Evolutionary conservation across 2,888 invertebrate genomes (phyloP), one percentile per base, ranked within the genome.

Genomic region (Ophion costatus): DNA sequence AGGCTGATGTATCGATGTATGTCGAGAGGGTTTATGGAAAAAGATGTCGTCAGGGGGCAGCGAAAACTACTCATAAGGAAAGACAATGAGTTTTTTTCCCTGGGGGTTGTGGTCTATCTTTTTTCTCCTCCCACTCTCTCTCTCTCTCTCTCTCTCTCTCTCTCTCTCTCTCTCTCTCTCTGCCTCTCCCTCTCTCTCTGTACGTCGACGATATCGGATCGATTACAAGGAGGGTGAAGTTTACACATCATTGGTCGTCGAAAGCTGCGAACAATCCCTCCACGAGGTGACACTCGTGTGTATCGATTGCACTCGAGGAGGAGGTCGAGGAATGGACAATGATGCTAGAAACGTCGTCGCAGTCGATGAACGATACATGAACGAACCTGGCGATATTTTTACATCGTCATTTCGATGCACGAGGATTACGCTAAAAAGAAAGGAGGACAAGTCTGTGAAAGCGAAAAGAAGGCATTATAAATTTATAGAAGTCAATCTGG

Each of bases 231-330:
- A 75, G 74, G 33, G 22, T 66, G 64, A 11, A 61, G 42, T 24
- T 59, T 20, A 75, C 51, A 63, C 74, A 33, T 75, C 74, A 69
- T 75, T 63, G 80, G 69, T 42, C 38, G 14, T 80, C 22, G 61
- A 69, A 75, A 33, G 66, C 67, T 73, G 29, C 20, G 51, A 76
- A 66, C 64, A 76, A 38, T 56, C 33, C 20, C 51, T 56, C 33
- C 45, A 67, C 17, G 29, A 20, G 24, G 45, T 33, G 75, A 66
- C 56, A 33, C 64, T 33, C 20, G 11, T 11, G 56, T 22, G 69
- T 61, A 59, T 42, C 29, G 24, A 42, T 66, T 38, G 45, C 73
- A 80, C 69, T 67, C 33, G 45, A 29, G 14, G 45, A 29, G 14
- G 59, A 61, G 45, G 61, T 38, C 74, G 59, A 80, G 51, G 14